These are phyloP conservation scores for Argyra leucocephala DNA, from an alignment of 2,888 invertebrate species.

Conservation along the genomic window DNA sequence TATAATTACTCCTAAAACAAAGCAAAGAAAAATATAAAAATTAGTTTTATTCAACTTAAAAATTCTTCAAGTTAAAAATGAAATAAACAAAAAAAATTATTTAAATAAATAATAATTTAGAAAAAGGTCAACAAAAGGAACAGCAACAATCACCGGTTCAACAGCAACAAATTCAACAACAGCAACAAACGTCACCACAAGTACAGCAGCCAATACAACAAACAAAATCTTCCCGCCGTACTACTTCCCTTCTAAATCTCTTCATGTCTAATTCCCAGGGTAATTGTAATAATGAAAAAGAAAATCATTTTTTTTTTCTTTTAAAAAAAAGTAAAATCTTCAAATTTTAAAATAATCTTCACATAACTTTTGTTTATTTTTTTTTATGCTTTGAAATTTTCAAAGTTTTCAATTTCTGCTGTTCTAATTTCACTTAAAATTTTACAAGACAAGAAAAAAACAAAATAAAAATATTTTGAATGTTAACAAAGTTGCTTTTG, in stretches of 20 bases:
- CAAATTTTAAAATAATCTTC: constrained; percentile 21
- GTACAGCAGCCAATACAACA: constrained; percentile 32
- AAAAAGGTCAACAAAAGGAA: constrained; percentile 24
- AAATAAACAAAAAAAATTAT: constrained; percentile 17
- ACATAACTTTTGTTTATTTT: constrained; percentile 21
- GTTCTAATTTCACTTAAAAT: neutral
- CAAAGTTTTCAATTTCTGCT: neutral
- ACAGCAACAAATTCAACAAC: constrained; percentile 32
- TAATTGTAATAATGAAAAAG: constrained; percentile 41
- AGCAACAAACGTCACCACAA: constrained; percentile 21
- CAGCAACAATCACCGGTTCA: constrained; percentile 25
- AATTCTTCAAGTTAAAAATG: constrained; percentile 12
- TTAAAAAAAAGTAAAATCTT: constrained; percentile 17
- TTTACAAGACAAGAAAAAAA: neutral
- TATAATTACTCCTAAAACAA: neutral
- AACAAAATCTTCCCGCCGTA: constrained; percentile 74
- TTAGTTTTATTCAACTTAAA: constrained; percentile 14
- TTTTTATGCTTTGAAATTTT: neutral
- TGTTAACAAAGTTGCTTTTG: constrained; percentile 1
- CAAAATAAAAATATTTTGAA: neutral
- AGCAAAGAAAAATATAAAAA: neutral
- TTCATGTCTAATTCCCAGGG: constrained; percentile 93
- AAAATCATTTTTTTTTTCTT: constrained; percentile 4
- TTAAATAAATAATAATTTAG: constrained; percentile 20
- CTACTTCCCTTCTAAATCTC: constrained; percentile 88